Evolutionary conservation across 2,888 invertebrate species (phyloP), one percentile per base, ranked within the genome.

Genomic region (Caenorhabditis doughertyi): DNA sequence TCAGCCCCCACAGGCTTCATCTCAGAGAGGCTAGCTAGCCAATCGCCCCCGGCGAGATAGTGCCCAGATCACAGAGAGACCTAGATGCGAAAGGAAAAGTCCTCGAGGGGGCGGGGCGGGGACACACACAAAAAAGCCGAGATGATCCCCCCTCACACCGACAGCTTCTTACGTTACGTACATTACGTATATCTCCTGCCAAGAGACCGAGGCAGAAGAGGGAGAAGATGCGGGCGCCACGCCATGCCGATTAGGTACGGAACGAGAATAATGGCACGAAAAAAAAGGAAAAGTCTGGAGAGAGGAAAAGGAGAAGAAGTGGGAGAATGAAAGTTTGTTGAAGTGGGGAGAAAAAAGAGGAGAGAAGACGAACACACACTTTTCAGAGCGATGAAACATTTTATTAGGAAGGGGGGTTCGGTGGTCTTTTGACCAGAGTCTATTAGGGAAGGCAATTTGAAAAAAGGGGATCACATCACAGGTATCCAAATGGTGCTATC

Each of bases 171-270:
- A 51, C 49, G 49, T 65, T 65, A 65, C 64, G 64, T 65, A 65
- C 47, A 32, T 62, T 58, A 53, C 21, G 42, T 32, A 29, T 42
- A 29, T n/a, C 47, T 44, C 1, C 16, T 35, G 65, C 27, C 47
- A 64, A 47, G 42, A 39, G 21, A 35, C n/a, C n/a, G n/a, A n/a
- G n/a, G n/a, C n/a, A n/a, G n/a, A n/a, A n/a, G n/a, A n/a, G 21
- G 42, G 47, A 25, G 29, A 27, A 53, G 51, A 13, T 16, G 42
- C 39, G 18, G 64, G 8, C 64, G 64, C 39, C 68, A 53, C 39
- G 51, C 65, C 67, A 67, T 65, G 47, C 23, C 42, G 42, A 55
- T 68, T 56, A 58, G 70, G 70, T 70, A 58, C 55, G 70, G 70
- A 70, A 70, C 70, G 70, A 58, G 70, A 70, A 70, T 58, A 47